Evolutionary conservation across 2,113 vertebrate genomes (phyloP), one percentile per base, ranked within the genome.

Genomic region (Hepsetus odoe): DNA sequence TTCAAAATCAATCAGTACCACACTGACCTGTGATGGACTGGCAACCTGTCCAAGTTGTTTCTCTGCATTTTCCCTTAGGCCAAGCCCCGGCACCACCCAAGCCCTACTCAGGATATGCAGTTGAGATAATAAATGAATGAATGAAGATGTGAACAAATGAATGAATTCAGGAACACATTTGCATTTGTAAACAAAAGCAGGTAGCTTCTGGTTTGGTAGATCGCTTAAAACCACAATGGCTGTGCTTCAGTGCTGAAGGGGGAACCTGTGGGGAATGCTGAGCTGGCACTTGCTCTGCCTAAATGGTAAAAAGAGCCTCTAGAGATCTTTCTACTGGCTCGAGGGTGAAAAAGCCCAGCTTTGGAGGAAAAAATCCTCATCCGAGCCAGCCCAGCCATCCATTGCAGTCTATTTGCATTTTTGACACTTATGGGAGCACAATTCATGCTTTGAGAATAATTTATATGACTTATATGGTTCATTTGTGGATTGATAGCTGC

Each of bases 401-500:
- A 82, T 84, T 87, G 74, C 73, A 80, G 61, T 69, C 67, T 62
- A 88, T 92, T 90, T 88, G 82, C 83, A 90, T 91, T 86, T 89
- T 85, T 87, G 84, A 89, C 87, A 88, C 86, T 86, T 87, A 88
- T 74, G 76, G 82, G 62, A 59, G 40, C 51, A 53, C 67, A 67
- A 83, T 81, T 80, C 77, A 77, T 74, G 72, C 66, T 84, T 79
- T 66, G 78, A 59, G 58, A 83, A 44, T 76, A 83, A 90, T 89
- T 89, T 77, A 86, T 87, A 75, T 69, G 82, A 86, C 76, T 85
- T 88, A 76, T 79, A 86, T 75, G 82, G 86, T 87, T 91, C 87
- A 86, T 89, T 89, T 86, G 75, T 68, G 78, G 87, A 92, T 88
- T 89, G 91, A 92, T 91, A 90, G 86, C 85, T 90, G 86, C 79